These are phyloP conservation scores for Oscheius sp. DNA, from an alignment of 2,888 invertebrate genomes.

Conservation along the genomic window DNA sequence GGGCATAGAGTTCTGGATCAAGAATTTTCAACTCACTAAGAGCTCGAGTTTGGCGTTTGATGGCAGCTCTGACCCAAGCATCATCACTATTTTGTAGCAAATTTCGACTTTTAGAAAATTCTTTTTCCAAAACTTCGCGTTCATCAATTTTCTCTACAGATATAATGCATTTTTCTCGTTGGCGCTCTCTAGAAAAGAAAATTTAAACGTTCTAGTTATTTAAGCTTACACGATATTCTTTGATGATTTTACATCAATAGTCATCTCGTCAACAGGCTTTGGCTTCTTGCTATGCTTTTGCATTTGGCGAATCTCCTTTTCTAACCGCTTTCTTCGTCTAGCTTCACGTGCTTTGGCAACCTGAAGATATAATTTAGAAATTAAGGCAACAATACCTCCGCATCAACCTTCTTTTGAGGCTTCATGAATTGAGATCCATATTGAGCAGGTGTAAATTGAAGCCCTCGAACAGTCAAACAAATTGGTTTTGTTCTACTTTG, in stretches of 20 bases:
- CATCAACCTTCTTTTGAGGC: conserved; percentile 66
- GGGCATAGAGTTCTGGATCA: conserved; percentile 86
- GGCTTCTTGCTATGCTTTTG: conserved; percentile 83
- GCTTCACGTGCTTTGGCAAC: conserved; percentile 84
- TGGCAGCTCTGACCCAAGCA: conserved; percentile 78
- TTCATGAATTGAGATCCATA: conserved; percentile 65
- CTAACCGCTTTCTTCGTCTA: conserved; percentile 82
- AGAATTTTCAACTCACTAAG: conserved; percentile 82
- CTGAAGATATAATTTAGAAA: conserved; percentile 25
- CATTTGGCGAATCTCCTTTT: conserved; percentile 81
- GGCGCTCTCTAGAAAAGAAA: conserved; percentile 62
- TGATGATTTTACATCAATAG: conserved; percentile 71
- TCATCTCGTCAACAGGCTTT: conserved; percentile 89
- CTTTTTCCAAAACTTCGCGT: too few species aligned
- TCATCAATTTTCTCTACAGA: conserved; percentile 75
- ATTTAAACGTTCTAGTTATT: not conserved
- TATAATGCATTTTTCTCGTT: conserved; percentile 59
- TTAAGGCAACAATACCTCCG: conserved; percentile 48
- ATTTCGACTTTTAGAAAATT: conserved; percentile 47
- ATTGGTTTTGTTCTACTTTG: not conserved
- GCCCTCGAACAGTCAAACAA: not conserved
- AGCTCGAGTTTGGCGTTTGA: conserved; percentile 81
- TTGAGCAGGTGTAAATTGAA: conserved; percentile 1
- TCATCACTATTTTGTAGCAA: conserved; percentile 73
- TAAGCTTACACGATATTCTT: conserved; percentile 63